Base-by-base conservation (phyloP, 2,797 vertebrate genomes). In the Sus cebifrons region DNA sequence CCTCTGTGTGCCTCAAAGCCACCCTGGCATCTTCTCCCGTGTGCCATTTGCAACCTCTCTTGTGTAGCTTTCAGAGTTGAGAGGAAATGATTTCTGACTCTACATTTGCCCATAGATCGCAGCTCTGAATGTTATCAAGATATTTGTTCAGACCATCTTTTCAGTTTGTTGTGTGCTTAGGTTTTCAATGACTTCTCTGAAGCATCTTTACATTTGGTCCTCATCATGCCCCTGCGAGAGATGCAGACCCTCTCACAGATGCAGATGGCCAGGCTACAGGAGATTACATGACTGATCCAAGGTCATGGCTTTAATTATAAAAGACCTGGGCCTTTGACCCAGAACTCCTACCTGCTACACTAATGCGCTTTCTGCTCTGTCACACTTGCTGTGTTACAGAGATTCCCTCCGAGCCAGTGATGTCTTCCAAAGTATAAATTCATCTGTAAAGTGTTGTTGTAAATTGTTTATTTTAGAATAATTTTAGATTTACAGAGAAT, bases 391-490 rank as follows among this genome's bases (percentile, higher is more conserved):
- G 79, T 73, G 78, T 71, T 65, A 29, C 16, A 78, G 18, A 79
- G 58, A 67, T 32, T 78, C 40, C 40, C 68, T 68, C 23, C 20
- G 32, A 65, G 40, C 32, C 40, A 81, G 17, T 54, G 21, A 73
- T 77, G 13, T 20, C 32, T n/a, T 85, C 49, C 18, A 65, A 68
- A 60, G 32, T 16, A 7, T 56, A 84, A 25, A 5, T 81, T 77
- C 27, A 27, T 14, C 32, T 0, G 4, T 89, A 49, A 86, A 11
- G 9, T 36, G 86, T 65, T 67, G n/a, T 21, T 93, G 49, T 64
- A 49, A 78, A 49, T 18, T 64, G 32, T 77, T 91, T 92, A 82
- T 36, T 95, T 95, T 89, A 52, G 82, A 87, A 74, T 73, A 71
- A 77, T 54, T 89, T 84, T 67, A 83, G 17, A 81, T 64, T 86